Percentiles rank a stretch among this genome's conserved stretches.
Conservation (phyloP, 2,113 vertebrate species). For the Chloebia gouldiae region DNA sequence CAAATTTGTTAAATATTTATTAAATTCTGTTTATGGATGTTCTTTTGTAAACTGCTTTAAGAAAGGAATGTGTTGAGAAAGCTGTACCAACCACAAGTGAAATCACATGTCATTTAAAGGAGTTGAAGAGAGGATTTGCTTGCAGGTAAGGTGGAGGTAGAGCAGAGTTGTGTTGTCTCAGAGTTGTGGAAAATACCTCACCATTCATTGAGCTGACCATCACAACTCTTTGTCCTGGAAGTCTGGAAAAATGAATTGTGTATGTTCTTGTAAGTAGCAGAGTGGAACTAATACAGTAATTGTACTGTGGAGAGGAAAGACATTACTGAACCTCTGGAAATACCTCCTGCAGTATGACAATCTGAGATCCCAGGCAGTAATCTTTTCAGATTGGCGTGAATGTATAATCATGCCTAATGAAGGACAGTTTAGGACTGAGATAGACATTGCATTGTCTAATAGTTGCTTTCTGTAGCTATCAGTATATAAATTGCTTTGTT, state of each 20-base stretch:
- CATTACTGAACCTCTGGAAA: background rate
- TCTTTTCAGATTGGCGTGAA: background rate
- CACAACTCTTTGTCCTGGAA: background rate
- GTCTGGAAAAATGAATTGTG: background rate
- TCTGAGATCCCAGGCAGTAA: background rate
- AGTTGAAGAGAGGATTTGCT: background rate
- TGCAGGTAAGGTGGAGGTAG: background rate
- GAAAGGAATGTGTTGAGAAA: background rate
- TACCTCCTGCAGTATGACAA: background rate
- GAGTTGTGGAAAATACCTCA: background rate
- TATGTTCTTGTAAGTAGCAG: background rate
- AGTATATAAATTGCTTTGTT: background rate
- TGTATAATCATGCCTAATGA: background rate
- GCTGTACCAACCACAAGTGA: background rate
- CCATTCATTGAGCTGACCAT: background rate
- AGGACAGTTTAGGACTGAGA: background rate
- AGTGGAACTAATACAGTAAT: background rate
- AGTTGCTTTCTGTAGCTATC: background rate
- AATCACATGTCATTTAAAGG: background rate
- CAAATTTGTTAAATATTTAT: background rate
- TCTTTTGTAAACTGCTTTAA: background rate
- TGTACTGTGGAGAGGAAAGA: background rate
- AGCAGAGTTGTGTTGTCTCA: accelerated
- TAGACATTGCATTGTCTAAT: background rate
- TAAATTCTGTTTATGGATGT: background rate